These are phyloP conservation scores for Hyposoter didymator DNA, from an alignment of 2,888 invertebrate genomes.

Conservation along the genomic window DNA sequence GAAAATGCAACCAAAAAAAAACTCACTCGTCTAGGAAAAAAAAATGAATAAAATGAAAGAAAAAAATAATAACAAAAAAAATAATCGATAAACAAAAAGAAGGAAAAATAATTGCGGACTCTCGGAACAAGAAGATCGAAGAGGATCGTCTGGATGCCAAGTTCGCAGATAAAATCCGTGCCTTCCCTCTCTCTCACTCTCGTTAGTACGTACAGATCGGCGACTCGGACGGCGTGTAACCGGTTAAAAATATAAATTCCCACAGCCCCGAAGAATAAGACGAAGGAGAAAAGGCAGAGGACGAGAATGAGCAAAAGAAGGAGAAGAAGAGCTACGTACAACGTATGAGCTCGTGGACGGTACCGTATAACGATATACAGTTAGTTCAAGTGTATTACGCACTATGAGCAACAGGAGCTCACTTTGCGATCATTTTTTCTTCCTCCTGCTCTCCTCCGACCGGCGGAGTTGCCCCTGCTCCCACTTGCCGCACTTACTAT, in stretches of 20 bases:
- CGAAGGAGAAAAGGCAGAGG: conserved; percentile 39
- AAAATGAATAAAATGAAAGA: background rate
- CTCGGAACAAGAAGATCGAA: conserved; percentile 23
- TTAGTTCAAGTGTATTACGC: conserved; percentile 70
- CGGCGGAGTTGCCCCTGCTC: background rate
- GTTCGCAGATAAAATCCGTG: conserved; percentile 24
- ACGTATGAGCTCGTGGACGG: conserved; percentile 60
- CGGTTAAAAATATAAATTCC: conserved; percentile 79
- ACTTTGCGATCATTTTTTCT: conserved; percentile 48
- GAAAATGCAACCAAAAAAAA: too few species aligned
- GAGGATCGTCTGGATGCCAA: conserved; percentile 19
- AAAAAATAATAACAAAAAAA: too few species aligned
- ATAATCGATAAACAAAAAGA: background rate
- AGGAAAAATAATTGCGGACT: background rate
- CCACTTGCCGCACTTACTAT: background rate
- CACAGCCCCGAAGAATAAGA: conserved; percentile 71
- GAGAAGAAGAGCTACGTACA: conserved; percentile 11
- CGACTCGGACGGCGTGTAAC: conserved; percentile 70
- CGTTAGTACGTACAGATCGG: conserved; percentile 20
- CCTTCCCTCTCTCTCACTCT: conserved; percentile 11
- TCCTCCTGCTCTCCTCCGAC: background rate
- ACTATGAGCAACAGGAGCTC: conserved; percentile 31
- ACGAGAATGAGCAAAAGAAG: background rate
- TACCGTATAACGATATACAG: conserved; percentile 79
- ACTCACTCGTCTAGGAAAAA: background rate